Evolutionary conservation across 1,140 invertebrate species (phyloP), one percentile per base, ranked within the genome.

Genomic region (Venustaconcha ellipsiformis): DNA sequence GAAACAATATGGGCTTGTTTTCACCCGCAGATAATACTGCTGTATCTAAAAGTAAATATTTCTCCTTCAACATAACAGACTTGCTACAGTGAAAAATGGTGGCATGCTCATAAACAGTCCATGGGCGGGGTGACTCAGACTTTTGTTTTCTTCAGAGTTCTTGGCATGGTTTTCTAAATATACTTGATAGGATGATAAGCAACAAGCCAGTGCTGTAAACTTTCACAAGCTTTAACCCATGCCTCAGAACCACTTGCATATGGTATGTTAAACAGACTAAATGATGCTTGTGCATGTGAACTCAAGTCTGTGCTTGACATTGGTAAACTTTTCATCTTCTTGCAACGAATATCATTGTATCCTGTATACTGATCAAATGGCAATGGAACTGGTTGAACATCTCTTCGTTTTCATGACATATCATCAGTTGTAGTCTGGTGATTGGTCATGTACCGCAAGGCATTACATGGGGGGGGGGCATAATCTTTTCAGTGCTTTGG

Each of bases 391-490:
- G 74, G 66, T 13, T 26, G 30, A 2, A 73, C 65, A 69, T 60
- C 60, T 57, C 65, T 57, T n/a, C 70, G 58, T 59, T n/a, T 17
- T 20, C 6, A 14, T 17, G 74, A 65, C 55, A 70, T 65, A 6
- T 69, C 74, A 69, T 79, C 56, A 20, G 76, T 79, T 14, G 74
- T 76, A 15, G 30, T 20, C 37, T 73, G 70, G 18, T 79, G 73
- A 59, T 79, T 79, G 5, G 74, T 79, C 8, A 72, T 14, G 30
- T 79, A 79, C 78, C 78, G 76, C 23, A 79, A 26, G 48, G 65
- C 70, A 70, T 76, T 79, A n/a, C 70, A 76, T n/a, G n/a, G n/a
- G n/a, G n/a, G n/a, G n/a, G n/a, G n/a, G n/a, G n/a, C n/a, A n/a
- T n/a, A n/a, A n/a, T n/a, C n/a, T n/a, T n/a, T n/a, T n/a, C n/a